These are phyloP conservation scores for Pheosia gnoma DNA, from an alignment of 2,888 invertebrate species.

Conservation along the genomic window DNA sequence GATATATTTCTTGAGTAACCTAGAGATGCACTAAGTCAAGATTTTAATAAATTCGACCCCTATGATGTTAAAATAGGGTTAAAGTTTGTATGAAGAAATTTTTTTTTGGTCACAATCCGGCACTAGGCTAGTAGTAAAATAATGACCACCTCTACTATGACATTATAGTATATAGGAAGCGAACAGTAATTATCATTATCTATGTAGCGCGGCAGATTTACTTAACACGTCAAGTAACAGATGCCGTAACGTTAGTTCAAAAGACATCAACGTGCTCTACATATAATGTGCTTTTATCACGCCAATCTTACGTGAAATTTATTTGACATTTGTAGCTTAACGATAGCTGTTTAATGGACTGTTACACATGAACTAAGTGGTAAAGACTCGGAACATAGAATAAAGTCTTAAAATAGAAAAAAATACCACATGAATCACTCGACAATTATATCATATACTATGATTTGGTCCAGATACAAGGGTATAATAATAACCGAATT, in stretches of 20 bases:
- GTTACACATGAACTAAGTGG: no score
- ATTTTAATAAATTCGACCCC: no score
- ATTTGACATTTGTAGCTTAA: not conserved
- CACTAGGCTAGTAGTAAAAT: no score
- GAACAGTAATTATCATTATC: not conserved
- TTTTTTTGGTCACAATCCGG: no score
- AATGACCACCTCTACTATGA: no score
- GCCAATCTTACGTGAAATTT: not conserved
- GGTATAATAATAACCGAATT: slow-evolving; percentile 25
- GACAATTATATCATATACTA: not conserved
- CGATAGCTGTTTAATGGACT: no score
- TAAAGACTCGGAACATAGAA: not conserved
- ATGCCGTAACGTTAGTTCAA: slow-evolving; percentile 26
- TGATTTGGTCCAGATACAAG: not conserved
- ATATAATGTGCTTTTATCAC: not conserved
- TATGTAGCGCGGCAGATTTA: not conserved
- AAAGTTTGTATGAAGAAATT: no score
- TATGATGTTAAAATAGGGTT: no score
- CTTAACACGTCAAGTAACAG: not conserved
- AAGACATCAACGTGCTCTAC: slow-evolving; percentile 59
- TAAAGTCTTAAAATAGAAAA: not conserved
- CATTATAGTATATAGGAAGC: no score
- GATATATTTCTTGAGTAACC: no score
- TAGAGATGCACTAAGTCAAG: no score
- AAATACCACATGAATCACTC: not conserved